These are phyloP conservation scores for Synanthedon formicaeformis DNA, from an alignment of 2,888 invertebrate genomes.

Conservation along the genomic window DNA sequence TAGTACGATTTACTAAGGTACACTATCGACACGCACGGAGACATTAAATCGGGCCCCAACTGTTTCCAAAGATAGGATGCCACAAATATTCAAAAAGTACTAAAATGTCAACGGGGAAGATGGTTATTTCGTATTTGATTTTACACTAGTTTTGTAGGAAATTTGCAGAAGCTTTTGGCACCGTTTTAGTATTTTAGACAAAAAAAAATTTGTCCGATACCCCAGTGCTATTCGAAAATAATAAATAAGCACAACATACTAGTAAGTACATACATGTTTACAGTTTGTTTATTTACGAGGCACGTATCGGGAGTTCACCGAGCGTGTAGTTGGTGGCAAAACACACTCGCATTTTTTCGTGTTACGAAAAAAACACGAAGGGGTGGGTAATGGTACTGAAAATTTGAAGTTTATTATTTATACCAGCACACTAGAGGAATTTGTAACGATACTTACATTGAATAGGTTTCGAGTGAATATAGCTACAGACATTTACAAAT, in stretches of 20 bases:
- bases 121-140: neutral
- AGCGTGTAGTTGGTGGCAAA: slow-evolving; percentile 19
- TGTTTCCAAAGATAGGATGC: slow-evolving; percentile 15
- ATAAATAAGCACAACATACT: neutral
- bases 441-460: neutral
- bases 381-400: slow-evolving; percentile 36
- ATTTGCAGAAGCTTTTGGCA: neutral
- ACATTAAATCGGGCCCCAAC: slow-evolving; percentile 35
- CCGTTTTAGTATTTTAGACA: neutral
- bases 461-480: neutral
- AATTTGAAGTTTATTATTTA: slow-evolving; percentile 29
- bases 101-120: neutral
- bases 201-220: neutral
- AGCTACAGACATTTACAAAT: neutral
- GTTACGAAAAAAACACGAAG: slow-evolving; percentile 4
- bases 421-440: neutral
- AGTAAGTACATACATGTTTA: neutral
- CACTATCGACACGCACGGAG: slow-evolving; percentile 32
- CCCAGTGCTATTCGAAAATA: neutral
- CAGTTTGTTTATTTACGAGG: slow-evolving; percentile 28
- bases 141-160: neutral
- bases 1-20: slow-evolving; percentile 29
- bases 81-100: neutral
- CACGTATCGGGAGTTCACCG: slow-evolving; percentile 26
- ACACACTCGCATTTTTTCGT: slow-evolving; percentile 25